Conservation (phyloP, 1,140 invertebrate species). For the Acromyrmex echinatior region DNA sequence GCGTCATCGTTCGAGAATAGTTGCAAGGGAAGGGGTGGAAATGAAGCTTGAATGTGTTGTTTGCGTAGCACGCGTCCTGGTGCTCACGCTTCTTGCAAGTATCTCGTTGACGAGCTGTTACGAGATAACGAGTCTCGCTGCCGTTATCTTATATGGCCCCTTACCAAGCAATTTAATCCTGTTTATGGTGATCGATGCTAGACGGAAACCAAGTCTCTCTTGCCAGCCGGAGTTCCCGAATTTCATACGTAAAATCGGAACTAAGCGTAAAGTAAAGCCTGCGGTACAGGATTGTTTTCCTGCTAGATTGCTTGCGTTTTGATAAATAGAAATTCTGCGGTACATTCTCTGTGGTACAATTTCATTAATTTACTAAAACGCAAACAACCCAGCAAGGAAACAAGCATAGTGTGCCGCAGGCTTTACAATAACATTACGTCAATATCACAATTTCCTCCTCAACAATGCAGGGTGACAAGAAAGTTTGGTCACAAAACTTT, state of each 20-base stretch:
- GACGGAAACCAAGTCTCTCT: background rate
- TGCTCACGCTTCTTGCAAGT: background rate
- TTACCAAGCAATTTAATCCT: slow-evolving; percentile 62
- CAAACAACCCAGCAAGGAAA: too few relatives aligned
- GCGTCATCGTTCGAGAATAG: slow-evolving; percentile 13
- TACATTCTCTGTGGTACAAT: too few relatives aligned
- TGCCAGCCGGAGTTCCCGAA: background rate
- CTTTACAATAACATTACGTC: too few relatives aligned
- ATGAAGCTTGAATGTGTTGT: slow-evolving; percentile 25
- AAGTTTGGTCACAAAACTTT: too few relatives aligned
- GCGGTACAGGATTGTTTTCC: too few relatives aligned
- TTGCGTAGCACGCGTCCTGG: background rate
- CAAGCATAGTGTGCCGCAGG: too few relatives aligned
- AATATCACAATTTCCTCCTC: too few relatives aligned
- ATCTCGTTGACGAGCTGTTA: slow-evolving; percentile 54
- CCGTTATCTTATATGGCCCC: slow-evolving; percentile 65
- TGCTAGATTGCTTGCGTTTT: too few relatives aligned
- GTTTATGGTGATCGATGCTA: slow-evolving; percentile 64
- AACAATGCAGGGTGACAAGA: too few relatives aligned
- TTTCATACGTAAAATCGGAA: background rate
- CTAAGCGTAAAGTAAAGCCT: too few relatives aligned
- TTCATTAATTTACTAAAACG: too few relatives aligned
- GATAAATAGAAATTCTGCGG: too few relatives aligned
- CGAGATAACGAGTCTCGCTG: slow-evolving; percentile 67
- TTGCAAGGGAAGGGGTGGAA: background rate